Evolutionary conservation across 30 jellyfish, hydroid and myxozoan species (phyloP), one percentile per base, ranked within the genome.

Genomic region (Turritopsis rubra): DNA sequence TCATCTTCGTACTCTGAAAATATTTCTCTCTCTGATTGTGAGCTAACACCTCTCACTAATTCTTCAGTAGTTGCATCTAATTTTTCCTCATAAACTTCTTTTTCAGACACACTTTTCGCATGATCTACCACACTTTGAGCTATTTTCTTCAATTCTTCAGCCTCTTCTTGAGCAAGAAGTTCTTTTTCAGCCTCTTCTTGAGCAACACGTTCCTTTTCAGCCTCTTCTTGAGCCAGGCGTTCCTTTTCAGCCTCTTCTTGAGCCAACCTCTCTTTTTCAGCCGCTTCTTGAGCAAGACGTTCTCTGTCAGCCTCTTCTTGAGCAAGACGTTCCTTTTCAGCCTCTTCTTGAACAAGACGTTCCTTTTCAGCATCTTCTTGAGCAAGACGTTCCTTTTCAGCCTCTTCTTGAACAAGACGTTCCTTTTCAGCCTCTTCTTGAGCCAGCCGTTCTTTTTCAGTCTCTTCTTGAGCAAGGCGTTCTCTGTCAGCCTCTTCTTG

Each of bases 351-450:
- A 21, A 71, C 88, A 27, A 82, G 0, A 24, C 85, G 52, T 20
- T 28, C 85, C 54, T 66, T 82, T 41, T 82, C 88, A 13, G 88
- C 85, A 0, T 65, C 88, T 65, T 82, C 88, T 66, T 19, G 71
- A 41, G 86, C 72, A 27, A 82, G 75, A 1, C 84, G 68, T 28
- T 68, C 29, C 29, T 82, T 82, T 8, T 82, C 88, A 13, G 88
- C 88, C 31, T 71, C 88, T 65, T 82, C 88, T 66, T 19, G 82
- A n/a, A 84, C 82, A 22, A 80, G 28, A 8, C 84, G n/a, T 13
- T 65, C 52, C 54, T 26, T 80, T 53, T 80, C 87, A 0, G 87
- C 82, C 28, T 80, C 87, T 1, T 80, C 87, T 53, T 80, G 82
- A 31, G 87, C 87, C 29, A 80, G 0, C 27, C 83, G 52, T 80